Base-by-base conservation (phyloP, 1,140 invertebrate species). In the Drosophila parabipectinata region DNA sequence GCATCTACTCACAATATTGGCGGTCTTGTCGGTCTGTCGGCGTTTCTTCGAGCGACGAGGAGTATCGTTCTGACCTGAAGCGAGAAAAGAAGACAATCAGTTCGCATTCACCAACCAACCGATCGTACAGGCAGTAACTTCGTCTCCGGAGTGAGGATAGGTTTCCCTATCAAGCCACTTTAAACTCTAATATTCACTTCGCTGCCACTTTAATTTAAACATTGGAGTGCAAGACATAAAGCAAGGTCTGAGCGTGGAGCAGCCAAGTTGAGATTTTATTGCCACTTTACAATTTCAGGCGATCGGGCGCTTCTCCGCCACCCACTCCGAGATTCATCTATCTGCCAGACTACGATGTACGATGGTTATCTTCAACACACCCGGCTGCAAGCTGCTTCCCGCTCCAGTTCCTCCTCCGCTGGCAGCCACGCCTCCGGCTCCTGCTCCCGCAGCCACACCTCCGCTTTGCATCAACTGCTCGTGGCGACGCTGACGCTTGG, bases 1-100 rank as follows among this genome's bases (percentile, higher is more conserved):
- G 62, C 54, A 77, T 82, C 57, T 91, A 92, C 91, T 92, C 82
- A 92, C 91, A 79, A 92, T 92, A 74, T 92, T 92, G 28, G 79
- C 72, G 54, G 84, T 67, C 64, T 92, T 92, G 52, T 92, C 91
- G 6, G 85, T 64, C 61, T 90, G 91, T 45, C 91, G 79, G 48
- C 91, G 78, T 57, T 92, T 92, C 71, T 91, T 90, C n/a, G 91
- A 91, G 9, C 91, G 80, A 53, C 91, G 80, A 2, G 90, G 82
- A 14, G 91, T 90, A 59, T 91, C 90, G 39, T 58, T 68, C 81
- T 91, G 90, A 55, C 61, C 90, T 91, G 55, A n/a, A 45, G 51
- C 4, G 0, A 52, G 24, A 52, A 28, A 53, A 44, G 10, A 32
- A 8, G 24, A 32, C 4, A 12, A 39, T 24, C 9, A 50, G 12